These are phyloP conservation scores for Apeira syringaria DNA, from an alignment of 2,888 invertebrate genomes.

Conservation along the genomic window DNA sequence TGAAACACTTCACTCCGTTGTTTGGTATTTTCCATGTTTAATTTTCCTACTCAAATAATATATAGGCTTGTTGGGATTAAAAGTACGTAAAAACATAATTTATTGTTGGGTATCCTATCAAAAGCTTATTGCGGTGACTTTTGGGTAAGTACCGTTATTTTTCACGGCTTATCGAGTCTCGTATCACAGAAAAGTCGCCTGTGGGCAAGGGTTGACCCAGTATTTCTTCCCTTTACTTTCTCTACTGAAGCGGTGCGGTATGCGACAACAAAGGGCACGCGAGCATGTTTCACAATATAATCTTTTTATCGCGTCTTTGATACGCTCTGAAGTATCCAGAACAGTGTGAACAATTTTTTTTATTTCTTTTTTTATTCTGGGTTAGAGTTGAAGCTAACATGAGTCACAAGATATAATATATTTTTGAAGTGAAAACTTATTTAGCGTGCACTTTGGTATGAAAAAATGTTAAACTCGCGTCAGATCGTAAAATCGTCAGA, in stretches of 20 bases:
- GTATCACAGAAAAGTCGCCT: conserved; percentile 36
- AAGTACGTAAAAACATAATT: conserved; percentile 1
- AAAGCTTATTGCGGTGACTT: conserved; percentile 19
- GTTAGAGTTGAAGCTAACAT: no score
- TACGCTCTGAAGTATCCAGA: conserved; percentile 2
- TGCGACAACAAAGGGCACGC: conserved; percentile 40
- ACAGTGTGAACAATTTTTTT: neutral
- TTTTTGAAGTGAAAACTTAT: no score
- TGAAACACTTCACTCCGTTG: neutral
- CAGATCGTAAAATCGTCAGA: no score
- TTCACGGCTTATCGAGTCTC: conserved; percentile 37
- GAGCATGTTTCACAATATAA: conserved; percentile 25
- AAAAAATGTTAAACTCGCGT: no score
- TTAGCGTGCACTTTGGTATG: no score
- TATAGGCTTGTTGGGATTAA: conserved; percentile 8
- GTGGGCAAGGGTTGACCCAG: conserved; percentile 37
- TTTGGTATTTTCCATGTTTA: neutral
- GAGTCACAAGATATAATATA: no score
- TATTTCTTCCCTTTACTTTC: conserved; percentile 30
- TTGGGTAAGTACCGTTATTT: conserved; percentile 33
- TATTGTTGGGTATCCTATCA: conserved; percentile 13
- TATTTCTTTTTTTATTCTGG: no score
- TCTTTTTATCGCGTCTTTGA: conserved; percentile 23
- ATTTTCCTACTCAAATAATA: neutral
- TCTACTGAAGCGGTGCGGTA: conserved; percentile 27